phyloP scores from a whole-genome alignment of 2,113 vertebrate genomes.

The Pyrgilauda ruficollis region DNA sequence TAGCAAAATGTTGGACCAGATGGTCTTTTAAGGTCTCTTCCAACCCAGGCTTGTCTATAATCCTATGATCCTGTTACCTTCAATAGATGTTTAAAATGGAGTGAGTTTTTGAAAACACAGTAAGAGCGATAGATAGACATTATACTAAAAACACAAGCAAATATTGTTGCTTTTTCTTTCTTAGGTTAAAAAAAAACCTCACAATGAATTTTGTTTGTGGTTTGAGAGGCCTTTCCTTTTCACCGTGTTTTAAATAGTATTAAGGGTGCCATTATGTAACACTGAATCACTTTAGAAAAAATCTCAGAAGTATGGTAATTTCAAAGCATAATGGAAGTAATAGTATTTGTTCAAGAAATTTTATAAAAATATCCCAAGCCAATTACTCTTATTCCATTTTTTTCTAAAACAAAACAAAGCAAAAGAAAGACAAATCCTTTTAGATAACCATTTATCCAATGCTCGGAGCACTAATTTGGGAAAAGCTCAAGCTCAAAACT shows the following conservation, averaged over 20 bases:
- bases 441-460: background rate
- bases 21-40: background rate
- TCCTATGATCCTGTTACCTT: background rate
- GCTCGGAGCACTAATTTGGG: background rate
- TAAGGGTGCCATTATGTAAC: background rate
- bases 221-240: background rate
- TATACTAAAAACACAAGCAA: background rate
- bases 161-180: background rate
- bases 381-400: background rate
- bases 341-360: background rate
- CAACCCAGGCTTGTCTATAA: background rate
- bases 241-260: background rate
- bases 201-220: fast-evolving
- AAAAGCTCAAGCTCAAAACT: background rate
- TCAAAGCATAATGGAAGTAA: background rate
- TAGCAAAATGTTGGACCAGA: background rate
- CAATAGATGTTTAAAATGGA: background rate
- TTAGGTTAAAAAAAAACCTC: background rate
- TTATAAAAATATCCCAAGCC: background rate
- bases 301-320: background rate
- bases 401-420: background rate
- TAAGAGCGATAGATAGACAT: background rate
- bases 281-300: background rate
- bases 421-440: background rate
- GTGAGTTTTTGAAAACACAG: background rate